These are phyloP conservation scores for Drosophila merina DNA, from an alignment of 2,888 invertebrate genomes.

Conservation along the genomic window DNA sequence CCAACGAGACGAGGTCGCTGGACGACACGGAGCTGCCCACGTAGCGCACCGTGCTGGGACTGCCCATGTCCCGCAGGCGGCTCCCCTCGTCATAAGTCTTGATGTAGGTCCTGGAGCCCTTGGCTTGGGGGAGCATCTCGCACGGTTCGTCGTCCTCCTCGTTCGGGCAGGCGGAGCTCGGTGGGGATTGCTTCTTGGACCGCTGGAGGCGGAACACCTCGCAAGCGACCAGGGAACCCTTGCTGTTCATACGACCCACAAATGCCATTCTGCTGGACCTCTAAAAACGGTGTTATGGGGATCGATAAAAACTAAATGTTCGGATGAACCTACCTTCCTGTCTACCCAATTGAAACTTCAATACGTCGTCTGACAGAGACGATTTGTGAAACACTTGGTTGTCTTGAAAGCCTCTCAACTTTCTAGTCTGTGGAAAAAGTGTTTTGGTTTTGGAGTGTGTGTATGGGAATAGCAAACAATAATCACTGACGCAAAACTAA, in stretches of 20 bases:
- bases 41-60: conserved; percentile 44
- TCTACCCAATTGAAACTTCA: conserved; percentile 24
- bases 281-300: background rate
- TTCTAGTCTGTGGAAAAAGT: conserved; percentile 20
- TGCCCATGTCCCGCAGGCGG: conserved; percentile 14
- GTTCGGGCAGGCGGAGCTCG: background rate
- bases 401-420: conserved; percentile 12
- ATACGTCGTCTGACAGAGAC: conserved; percentile 38
- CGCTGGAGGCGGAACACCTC: conserved; percentile 18
- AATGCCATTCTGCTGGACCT: conserved; percentile 55
- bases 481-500: conserved; percentile 4
- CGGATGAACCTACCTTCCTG: conserved; percentile 2
- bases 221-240: conserved; percentile 40
- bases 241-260: conserved; percentile 54
- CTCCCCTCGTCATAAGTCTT: conserved; percentile 39
- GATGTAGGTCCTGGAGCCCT: conserved; percentile 58
- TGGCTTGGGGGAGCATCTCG: conserved; percentile 3
- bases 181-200: conserved; percentile 2
- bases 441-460: conserved; percentile 6
- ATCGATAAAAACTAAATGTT: background rate
- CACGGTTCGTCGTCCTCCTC: background rate
- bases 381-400: conserved; percentile 23
- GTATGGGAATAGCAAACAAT: conserved; percentile 23
- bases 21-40: conserved; percentile 62
- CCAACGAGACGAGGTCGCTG: conserved; percentile 49